phyloP scores from a whole-genome alignment of 64 coral and sea anemone species.

The Montipora capricornis region DNA sequence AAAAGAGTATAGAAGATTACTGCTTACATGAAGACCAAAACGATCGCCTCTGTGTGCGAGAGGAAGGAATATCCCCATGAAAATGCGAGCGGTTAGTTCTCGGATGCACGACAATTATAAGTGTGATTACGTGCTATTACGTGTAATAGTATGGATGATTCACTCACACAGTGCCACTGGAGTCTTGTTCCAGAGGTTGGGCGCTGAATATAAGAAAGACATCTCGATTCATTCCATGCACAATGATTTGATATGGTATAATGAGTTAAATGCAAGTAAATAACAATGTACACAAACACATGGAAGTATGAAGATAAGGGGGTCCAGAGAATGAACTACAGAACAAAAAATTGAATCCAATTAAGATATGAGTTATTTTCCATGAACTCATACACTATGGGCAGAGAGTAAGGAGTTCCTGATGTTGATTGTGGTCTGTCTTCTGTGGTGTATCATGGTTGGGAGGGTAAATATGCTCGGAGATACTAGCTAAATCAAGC shows the following conservation, averaged over 20 bases:
- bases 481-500: too few species aligned
- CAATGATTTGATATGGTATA: not conserved
- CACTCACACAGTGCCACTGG: constrained; percentile 50
- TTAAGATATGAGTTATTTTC: too few species aligned
- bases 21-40: not conserved
- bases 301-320: not conserved
- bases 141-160: constrained; percentile 2
- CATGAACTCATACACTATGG: too few species aligned
- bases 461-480: too few species aligned
- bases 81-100: constrained; percentile 22
- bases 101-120: not conserved
- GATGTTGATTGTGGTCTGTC: too few species aligned
- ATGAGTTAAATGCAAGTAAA: not conserved
- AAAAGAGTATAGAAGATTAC: too few species aligned
- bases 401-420: too few species aligned
- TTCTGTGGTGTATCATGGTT: too few species aligned
- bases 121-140: constrained; percentile 29
- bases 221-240: constrained; percentile 6
- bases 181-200: constrained; percentile 35
- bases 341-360: not conserved
- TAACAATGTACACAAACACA: not conserved
- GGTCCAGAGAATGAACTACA: not conserved
- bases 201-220: constrained; percentile 43
- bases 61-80: not conserved
- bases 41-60: not conserved